Evolutionary conservation across 2,888 invertebrate genomes (phyloP).

Genomic region (Acleris sparsana): DNA sequence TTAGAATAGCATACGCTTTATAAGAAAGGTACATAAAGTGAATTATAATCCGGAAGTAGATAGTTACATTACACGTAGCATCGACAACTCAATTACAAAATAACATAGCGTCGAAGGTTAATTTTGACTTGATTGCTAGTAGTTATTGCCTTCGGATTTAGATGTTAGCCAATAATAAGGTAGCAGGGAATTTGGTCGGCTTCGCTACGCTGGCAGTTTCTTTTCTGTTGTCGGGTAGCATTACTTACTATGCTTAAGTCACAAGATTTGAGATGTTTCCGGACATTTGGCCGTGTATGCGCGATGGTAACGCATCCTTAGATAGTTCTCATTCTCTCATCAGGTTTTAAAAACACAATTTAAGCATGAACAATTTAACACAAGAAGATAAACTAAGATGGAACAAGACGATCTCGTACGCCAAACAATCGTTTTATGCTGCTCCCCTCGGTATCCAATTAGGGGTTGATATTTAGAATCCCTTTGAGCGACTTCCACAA

Average conservation of each 20-base stretch:
- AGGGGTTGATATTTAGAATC: no score
- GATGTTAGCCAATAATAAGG: constrained; percentile 10
- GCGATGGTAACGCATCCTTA: no score
- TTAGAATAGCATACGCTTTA: not conserved
- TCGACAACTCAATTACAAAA: constrained; percentile 19
- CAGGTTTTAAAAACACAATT: no score
- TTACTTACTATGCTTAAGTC: constrained; percentile 7
- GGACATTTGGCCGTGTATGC: no score
- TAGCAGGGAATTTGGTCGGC: constrained; percentile 1
- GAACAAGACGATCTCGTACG: no score
- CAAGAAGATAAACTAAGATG: no score
- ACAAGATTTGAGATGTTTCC: not conserved
- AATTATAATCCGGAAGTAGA: constrained; percentile 6
- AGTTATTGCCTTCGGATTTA: constrained; percentile 16
- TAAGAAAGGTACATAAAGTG: constrained; percentile 2
- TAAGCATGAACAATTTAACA: no score
- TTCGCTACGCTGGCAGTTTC: not conserved
- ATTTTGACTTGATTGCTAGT: constrained; percentile 20
- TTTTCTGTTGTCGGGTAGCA: constrained; percentile 3
- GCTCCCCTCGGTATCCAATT: no score
- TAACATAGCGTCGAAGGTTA: constrained; percentile 19
- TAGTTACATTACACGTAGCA: not conserved
- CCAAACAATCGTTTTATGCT: no score
- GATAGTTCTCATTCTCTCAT: no score
- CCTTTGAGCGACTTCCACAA: no score